Evolutionary conservation across 2,797 vertebrate species (phyloP).

Genomic region (Holocentrus rufus): DNA sequence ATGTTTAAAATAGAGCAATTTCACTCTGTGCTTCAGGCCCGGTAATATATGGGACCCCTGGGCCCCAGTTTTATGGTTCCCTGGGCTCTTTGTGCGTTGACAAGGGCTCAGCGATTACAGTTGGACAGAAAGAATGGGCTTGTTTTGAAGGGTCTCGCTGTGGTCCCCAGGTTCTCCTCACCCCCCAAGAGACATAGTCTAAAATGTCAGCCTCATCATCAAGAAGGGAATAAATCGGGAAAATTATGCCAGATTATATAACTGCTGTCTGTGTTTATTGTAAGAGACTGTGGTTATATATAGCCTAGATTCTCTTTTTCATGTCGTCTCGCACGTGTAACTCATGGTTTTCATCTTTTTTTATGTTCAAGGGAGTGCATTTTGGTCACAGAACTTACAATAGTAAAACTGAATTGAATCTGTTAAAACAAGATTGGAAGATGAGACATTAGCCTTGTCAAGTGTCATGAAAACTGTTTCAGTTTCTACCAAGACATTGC

Average conservation of each 20-base stretch:
- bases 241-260: constrained; percentile 45
- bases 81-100: constrained; percentile 70
- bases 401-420: background rate
- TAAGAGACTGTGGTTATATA: constrained; percentile 9
- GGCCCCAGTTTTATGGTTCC: constrained; percentile 68
- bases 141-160: constrained; percentile 58
- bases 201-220: constrained; percentile 74
- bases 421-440: background rate
- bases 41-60: constrained; percentile 65
- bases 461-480: constrained; percentile 5
- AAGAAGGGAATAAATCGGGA: constrained; percentile 45
- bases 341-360: background rate
- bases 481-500: constrained; percentile 13
- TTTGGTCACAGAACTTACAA: background rate
- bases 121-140: constrained; percentile 58
- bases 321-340: background rate
- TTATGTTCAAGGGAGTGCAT: background rate
- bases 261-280: constrained; percentile 47
- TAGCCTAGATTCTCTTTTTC: background rate
- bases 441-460: background rate
- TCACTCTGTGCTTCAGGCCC: constrained; percentile 51
- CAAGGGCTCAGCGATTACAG: constrained; percentile 64
- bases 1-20: constrained; percentile 72
- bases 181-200: constrained; percentile 51
- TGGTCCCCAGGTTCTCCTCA: constrained; percentile 43